These are phyloP conservation scores for Bugulina stolonifera DNA, from an alignment of 2,888 invertebrate species.

Conservation along the genomic window DNA sequence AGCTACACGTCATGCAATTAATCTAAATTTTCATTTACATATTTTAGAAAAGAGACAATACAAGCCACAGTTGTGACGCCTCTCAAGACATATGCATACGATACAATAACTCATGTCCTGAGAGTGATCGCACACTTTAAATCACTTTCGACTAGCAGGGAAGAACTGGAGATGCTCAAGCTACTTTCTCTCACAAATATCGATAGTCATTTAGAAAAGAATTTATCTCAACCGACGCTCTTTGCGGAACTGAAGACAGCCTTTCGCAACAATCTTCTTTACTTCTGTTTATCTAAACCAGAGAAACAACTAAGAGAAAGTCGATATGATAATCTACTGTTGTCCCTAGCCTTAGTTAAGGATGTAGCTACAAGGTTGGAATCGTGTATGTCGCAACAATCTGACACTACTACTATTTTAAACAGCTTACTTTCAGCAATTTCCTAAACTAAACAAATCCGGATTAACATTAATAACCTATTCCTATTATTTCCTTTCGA, in stretches of 20 bases:
- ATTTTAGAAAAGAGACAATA: not conserved
- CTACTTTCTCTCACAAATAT: not conserved
- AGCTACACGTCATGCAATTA: too few relatives aligned
- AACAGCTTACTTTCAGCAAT: not conserved
- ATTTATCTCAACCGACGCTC: not conserved
- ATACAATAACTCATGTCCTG: not conserved
- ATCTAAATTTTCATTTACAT: not conserved
- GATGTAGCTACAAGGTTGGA: not conserved
- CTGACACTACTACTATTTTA: not conserved
- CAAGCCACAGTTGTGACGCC: not conserved
- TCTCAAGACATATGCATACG: not conserved
- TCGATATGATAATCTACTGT: conserved; percentile 8
- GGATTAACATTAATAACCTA: too few relatives aligned
- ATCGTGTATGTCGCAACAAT: conserved; percentile 29
- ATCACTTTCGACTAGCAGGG: not conserved
- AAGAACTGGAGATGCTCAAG: not conserved
- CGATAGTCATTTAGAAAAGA: not conserved
- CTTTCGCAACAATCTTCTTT: not conserved
- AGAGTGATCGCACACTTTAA: not conserved
- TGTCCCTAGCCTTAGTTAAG: not conserved
- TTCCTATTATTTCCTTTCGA: too few relatives aligned
- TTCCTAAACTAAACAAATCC: not conserved
- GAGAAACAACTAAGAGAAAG: not conserved
- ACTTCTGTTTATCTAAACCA: not conserved
- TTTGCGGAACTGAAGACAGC: not conserved